Evolutionary conservation across 1,140 invertebrate genomes (phyloP).

Genomic region (Zaprionus taronus): DNA sequence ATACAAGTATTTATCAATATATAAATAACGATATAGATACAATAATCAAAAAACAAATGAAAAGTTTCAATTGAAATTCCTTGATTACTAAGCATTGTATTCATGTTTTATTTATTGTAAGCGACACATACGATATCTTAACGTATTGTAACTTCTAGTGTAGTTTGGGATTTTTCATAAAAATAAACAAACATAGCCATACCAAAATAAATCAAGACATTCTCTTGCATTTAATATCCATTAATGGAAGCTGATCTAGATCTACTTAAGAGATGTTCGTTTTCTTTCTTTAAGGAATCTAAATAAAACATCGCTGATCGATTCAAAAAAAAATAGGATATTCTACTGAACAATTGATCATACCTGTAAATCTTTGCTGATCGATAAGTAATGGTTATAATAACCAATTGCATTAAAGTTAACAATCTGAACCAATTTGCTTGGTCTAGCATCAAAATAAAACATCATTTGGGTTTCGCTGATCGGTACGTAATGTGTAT

Average conservation of each 20-base stretch:
- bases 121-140: constrained; percentile 41
- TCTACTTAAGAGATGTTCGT: too few relatives aligned
- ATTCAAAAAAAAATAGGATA: too few relatives aligned
- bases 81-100: constrained; percentile 41
- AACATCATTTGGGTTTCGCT: constrained; percentile 1
- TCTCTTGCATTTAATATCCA: not conserved
- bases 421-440: too few relatives aligned
- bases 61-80: constrained; percentile 29
- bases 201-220: constrained; percentile 37
- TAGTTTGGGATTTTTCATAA: constrained; percentile 63
- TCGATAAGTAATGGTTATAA: too few relatives aligned
- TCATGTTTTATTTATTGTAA: constrained; percentile 44
- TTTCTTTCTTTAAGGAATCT: too few relatives aligned
- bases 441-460: not conserved
- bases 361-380: too few relatives aligned
- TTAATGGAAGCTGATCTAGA: not conserved
- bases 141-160: constrained; percentile 60
- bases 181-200: constrained; percentile 73
- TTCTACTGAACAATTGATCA: too few relatives aligned
- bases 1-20: constrained; percentile 46
- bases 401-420: too few relatives aligned
- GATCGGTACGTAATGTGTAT: constrained; percentile 69
- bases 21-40: constrained; percentile 39
- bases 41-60: constrained; percentile 10
- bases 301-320: too few relatives aligned